Conservation (phyloP, 1,140 invertebrate genomes). For the Trachymyrmex septentrionalis region DNA sequence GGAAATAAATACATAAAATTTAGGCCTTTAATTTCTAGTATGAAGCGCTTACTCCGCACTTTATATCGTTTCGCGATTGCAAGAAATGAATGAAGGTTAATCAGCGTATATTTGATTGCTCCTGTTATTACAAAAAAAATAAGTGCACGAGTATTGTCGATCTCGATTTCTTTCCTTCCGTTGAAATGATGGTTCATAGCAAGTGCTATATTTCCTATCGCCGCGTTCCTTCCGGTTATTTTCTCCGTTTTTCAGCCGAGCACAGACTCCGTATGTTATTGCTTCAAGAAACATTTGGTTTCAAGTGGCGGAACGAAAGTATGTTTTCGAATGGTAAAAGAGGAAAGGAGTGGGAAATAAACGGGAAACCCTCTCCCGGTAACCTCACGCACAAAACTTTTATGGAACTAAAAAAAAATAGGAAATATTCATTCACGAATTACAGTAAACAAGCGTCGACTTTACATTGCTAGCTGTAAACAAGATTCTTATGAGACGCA, state of each 20-base stretch:
- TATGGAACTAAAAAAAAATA: neutral
- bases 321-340: neutral
- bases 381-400: neutral
- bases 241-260: slow-evolving; percentile 40
- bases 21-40: neutral
- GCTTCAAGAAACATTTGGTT: slow-evolving; percentile 57
- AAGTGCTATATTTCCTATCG: slow-evolving; percentile 32
- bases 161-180: slow-evolving; percentile 27
- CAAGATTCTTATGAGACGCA: neutral
- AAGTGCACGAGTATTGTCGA: slow-evolving; percentile 26
- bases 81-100: slow-evolving; percentile 21
- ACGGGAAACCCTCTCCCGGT: neutral
- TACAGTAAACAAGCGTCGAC: slow-evolving; percentile 22
- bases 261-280: slow-evolving; percentile 47
- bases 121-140: slow-evolving; percentile 27
- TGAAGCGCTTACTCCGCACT: neutral
- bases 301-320: slow-evolving; percentile 23
- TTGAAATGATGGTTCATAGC: slow-evolving; percentile 29
- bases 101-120: slow-evolving; percentile 35
- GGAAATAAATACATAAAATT: neutral
- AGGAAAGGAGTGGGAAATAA: slow-evolving; percentile 8
- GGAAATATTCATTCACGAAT: slow-evolving; percentile 15
- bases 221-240: slow-evolving; percentile 46
- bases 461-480: slow-evolving; percentile 23
- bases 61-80: neutral